Base-by-base conservation (phyloP, 2,888 invertebrate genomes). In the Rutpela maculata region DNA sequence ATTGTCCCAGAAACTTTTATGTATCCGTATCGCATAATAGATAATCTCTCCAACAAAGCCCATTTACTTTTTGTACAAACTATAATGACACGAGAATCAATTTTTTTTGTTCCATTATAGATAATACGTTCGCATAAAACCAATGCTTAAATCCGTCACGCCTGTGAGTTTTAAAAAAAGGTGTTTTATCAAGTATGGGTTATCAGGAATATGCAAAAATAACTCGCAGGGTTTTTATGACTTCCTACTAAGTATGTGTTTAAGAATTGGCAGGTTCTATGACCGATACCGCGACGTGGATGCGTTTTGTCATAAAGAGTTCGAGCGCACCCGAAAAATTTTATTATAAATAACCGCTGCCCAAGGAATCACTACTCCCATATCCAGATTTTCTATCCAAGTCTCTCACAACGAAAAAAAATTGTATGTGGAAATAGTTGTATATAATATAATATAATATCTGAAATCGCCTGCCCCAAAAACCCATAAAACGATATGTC, bases 231-330 rank as follows among this genome's bases (percentile, higher is more conserved):
- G 22, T 62, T 62, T 60, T 62, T 62, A 62, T 31, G 62, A 62
- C 62, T 62, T 62, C 62, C 62, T 62, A 62, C 22, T 35, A 35
- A n/a, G 62, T 62, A 35, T 31, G 62, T 62, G n/a, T 62, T 31
- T 17, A 31, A 35, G 62, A 19, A 31, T 62, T 62, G 26, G 22
- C 35, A 31, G 35, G 62, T 31, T n/a, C 26, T 62, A 62, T n/a
- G 22, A 17, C 62, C 62, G 62, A 62, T 62, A 62, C 15, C 10
- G 9, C 35, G 62, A 31, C 1, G 15, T 12, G 3, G 62, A 26
- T 22, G 4, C 59, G 59, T 57, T 6, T n/a, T 57, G 19, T 59
- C 18, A 12, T 15, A 19, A 57, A 57, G 57, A 18, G 4, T 26
- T 26, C 4, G 4, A 26, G 22, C 22, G 4, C 4, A 26, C 4